A percentile compares a stretch with the other conserved stretches of the same genome.
phyloP scores from a whole-genome alignment of 2,888 invertebrate genomes.

The Machimus atricapillus region DNA sequence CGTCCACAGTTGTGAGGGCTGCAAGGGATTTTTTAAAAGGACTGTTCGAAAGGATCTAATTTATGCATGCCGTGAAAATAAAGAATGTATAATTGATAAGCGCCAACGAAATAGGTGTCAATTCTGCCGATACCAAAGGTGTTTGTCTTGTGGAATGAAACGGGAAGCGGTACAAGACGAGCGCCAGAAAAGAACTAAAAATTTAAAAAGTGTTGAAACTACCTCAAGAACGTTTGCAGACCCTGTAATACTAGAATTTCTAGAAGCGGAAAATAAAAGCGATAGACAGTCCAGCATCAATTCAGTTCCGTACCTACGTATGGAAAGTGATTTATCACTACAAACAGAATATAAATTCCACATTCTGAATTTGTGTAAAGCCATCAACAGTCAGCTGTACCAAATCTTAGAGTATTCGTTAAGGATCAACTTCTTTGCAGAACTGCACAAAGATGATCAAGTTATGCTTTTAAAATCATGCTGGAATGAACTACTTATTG shows the following conservation, averaged over 20 bases:
- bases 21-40: slow-evolving; percentile 98
- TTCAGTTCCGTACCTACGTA: slow-evolving; percentile 63
- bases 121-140: slow-evolving; percentile 98
- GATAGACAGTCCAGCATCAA: slow-evolving; percentile 59
- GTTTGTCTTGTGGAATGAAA: slow-evolving; percentile 96
- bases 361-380: slow-evolving; percentile 74
- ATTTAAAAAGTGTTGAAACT: slow-evolving; percentile 55
- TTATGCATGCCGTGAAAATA: slow-evolving; percentile 95
- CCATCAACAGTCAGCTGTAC: slow-evolving; percentile 91
- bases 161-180: slow-evolving; percentile 97
- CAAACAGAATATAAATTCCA: slow-evolving; percentile 64
- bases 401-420: slow-evolving; percentile 98
- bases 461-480: slow-evolving; percentile 85
- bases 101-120: slow-evolving; percentile 96
- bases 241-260: slow-evolving; percentile 90
- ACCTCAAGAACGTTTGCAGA: slow-evolving; percentile 69
- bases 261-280: slow-evolving; percentile 86
- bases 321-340: slow-evolving; percentile 67
- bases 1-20: slow-evolving; percentile 98
- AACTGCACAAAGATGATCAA: slow-evolving; percentile 91
- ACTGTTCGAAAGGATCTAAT: slow-evolving; percentile 96
- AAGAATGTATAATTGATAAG: slow-evolving; percentile 95
- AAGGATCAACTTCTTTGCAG: slow-evolving; percentile 93
- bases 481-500: slow-evolving; percentile 96
- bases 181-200: slow-evolving; percentile 71